Conservation (phyloP, 2,888 invertebrate genomes). For the Girardia tigrina region DNA sequence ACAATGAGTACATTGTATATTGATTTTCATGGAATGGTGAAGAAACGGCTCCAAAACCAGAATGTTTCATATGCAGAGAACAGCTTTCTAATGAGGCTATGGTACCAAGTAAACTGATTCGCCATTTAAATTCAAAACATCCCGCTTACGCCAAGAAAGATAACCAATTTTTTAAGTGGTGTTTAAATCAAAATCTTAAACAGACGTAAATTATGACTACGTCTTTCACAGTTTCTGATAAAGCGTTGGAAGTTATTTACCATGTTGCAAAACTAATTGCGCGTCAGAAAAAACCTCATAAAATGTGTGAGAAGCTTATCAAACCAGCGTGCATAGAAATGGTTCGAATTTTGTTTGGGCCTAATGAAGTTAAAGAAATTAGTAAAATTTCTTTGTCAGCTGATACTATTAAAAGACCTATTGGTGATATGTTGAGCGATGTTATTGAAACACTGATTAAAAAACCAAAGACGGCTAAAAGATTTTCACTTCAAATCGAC, state of each 20-base stretch:
- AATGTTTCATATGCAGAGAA: too few species aligned
- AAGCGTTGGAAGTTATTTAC: background rate
- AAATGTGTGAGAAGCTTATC: background rate
- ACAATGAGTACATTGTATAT: too few species aligned
- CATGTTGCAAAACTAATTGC: conserved; percentile 11
- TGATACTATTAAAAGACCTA: conserved; percentile 6
- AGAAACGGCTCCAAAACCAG: too few species aligned
- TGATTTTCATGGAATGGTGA: too few species aligned
- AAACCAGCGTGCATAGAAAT: background rate
- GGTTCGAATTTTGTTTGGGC: conserved; percentile 11
- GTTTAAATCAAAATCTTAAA: too few species aligned
- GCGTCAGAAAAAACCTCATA: background rate
- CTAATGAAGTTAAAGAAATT: conserved; percentile 5
- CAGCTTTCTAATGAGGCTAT: too few species aligned
- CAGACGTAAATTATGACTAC: background rate
- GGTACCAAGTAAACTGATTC: too few species aligned
- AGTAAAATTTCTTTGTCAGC: conserved; percentile 4
- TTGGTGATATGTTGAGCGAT: background rate
- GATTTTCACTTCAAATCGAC: background rate
- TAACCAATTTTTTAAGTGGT: too few species aligned
- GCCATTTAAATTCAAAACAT: too few species aligned
- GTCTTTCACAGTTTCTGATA: background rate
- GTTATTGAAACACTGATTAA: background rate
- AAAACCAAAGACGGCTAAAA: background rate
- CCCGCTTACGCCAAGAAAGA: too few species aligned